Evolutionary conservation across 2,888 invertebrate genomes (phyloP).

Genomic region (Ptychoptera albimana): DNA sequence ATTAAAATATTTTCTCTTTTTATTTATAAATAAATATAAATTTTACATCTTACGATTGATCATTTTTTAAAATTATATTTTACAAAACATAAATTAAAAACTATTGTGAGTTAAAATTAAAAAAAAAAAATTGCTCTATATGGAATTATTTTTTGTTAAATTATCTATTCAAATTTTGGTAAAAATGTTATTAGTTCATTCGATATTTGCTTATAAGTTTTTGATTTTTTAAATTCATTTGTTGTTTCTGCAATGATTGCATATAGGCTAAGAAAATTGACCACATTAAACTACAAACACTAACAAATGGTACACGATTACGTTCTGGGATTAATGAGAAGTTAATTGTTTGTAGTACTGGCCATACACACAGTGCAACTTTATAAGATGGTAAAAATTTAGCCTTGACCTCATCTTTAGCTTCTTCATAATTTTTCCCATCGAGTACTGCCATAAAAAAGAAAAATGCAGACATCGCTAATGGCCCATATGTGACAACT

Average conservation of each 20-base stretch:
- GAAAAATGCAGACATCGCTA: constrained; percentile 61
- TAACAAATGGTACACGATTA: constrained; percentile 57
- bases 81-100: no score
- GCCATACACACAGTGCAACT: constrained; percentile 49
- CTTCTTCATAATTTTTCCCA: constrained; percentile 45
- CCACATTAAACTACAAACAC: constrained; percentile 57
- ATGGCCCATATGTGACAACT: constrained; percentile 58
- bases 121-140: no score
- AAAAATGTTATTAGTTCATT: no score
- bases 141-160: no score
- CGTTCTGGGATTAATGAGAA: constrained; percentile 52
- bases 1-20: no score
- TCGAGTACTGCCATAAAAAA: constrained; percentile 61
- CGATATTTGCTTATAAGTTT: no score
- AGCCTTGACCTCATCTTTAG: constrained; percentile 47
- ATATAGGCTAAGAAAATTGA: constrained; percentile 62
- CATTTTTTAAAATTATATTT: no score
- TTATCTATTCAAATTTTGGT: no score
- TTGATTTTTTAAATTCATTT: not conserved
- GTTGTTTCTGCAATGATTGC: constrained; percentile 41
- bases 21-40: no score
- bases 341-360: constrained; percentile 54
- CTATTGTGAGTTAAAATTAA: no score
- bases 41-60: no score
- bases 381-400: constrained; percentile 60